Evolutionary conservation across 2,888 invertebrate species (phyloP).

Genomic region (Lypha dubia): DNA sequence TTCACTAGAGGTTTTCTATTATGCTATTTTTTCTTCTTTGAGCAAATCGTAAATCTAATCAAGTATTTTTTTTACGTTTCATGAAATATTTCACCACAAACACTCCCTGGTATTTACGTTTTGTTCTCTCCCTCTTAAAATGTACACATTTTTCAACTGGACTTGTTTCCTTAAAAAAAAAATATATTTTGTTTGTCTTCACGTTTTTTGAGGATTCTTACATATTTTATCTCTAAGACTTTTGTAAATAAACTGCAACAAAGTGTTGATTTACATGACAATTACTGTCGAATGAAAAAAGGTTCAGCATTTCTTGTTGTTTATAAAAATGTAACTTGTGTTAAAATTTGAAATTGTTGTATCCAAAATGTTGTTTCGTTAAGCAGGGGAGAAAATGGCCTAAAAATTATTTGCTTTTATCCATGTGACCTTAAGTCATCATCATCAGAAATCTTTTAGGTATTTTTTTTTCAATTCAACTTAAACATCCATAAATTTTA

Average conservation of each 20-base stretch:
- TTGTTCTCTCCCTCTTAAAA: neutral
- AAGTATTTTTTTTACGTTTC: conserved; percentile 76
- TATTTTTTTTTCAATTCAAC: conserved; percentile 10
- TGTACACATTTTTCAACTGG: conserved; percentile 23
- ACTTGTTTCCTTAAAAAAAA: conserved; percentile 29
- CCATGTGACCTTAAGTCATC: conserved; percentile 23
- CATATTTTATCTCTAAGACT: conserved; percentile 28
- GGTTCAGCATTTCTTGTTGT: conserved; percentile 47
- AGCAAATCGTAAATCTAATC: conserved; percentile 80
- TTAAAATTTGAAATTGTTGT: neutral
- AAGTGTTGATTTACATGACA: conserved; percentile 69
- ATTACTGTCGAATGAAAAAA: conserved; percentile 65
- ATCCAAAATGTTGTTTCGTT: neutral
- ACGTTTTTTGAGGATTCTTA: conserved; percentile 11
- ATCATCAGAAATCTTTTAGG: conserved; percentile 38
- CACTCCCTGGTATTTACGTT: conserved; percentile 69
- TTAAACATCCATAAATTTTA: neutral
- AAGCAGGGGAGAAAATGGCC: neutral
- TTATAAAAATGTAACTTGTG: conserved; percentile 16
- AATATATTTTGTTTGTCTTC: neutral
- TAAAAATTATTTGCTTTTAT: conserved; percentile 54
- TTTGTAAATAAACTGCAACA: conserved; percentile 50
- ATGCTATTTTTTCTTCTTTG: conserved; percentile 42
- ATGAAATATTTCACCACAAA: conserved; percentile 74
- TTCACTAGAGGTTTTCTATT: conserved; percentile 58